Base-by-base conservation (phyloP, 1,140 invertebrate species). In the Ceratitis capitata region DNA sequence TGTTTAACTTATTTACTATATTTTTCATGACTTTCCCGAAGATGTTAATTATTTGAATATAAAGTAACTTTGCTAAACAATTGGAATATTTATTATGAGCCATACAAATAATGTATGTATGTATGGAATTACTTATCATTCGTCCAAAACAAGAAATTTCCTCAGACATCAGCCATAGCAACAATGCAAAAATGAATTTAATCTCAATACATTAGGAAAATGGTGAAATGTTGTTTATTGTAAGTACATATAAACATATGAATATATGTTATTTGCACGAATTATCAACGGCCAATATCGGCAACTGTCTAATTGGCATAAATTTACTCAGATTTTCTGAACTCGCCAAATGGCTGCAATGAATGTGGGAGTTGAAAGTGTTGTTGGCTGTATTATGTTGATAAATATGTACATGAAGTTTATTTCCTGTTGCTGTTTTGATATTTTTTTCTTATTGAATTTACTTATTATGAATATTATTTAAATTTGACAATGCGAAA, bases 301-400 rank as follows among this genome's bases (percentile, higher is more conserved):
- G n/a, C 35, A 45, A 78, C n/a, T 78, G 39, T 78, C 69, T 78
- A 78, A 78, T 78, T 78, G 69, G 69, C 69, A 78, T 45, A 78
- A 78, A 78, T 78, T 78, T 78, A 45, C 42, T 45, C 39, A 78
- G 35, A 42, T 74, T 74, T 74, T 42, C n/a, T n/a, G n/a, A n/a
- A n/a, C n/a, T n/a, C 16, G n/a, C 14, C 42, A 3, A 9, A 1
- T 12, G n/a, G 39, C n/a, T 78, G n/a, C 39, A 45, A 23, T 39
- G 69, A 78, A 78, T 78, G 69, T 74, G 39, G 64, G 14, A 23
- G 29, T 29, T 42, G 29, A 74, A 42, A 74, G 19, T 74, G 35
- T 78, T 78, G 32, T 78, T 23, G 16, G 12, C n/a, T 6, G 23
- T 58, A 58, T 26, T 69, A 16, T 35, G 61, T 35, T 16, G 1